A percentile compares a stretch with the other conserved stretches of the same genome.
These are phyloP conservation scores for Hephaestus fuliginosus DNA, from an alignment of 2,797 vertebrate species.

Conservation along the genomic window DNA sequence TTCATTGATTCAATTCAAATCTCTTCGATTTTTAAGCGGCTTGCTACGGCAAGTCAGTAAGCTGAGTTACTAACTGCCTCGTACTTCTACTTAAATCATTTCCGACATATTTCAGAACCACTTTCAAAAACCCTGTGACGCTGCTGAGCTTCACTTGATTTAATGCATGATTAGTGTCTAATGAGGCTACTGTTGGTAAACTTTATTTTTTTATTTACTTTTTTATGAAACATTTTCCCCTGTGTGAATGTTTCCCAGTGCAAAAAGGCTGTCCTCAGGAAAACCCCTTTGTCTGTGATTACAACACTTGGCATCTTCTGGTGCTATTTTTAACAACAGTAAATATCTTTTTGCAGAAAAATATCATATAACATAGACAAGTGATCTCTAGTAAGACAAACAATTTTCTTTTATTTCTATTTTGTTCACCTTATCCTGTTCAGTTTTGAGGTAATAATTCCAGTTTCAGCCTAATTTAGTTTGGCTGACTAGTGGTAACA, in stretches of 20 bases:
- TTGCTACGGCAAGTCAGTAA: background rate
- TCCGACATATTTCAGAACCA: slow-evolving; percentile 5
- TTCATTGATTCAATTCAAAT: background rate
- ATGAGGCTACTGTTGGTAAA: background rate
- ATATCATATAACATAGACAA: background rate
- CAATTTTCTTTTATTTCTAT: background rate
- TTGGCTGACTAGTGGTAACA: slow-evolving; percentile 17
- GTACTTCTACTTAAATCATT: background rate
- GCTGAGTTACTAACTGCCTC: background rate
- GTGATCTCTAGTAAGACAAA: background rate
- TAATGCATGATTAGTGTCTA: background rate
- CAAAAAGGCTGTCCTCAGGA: background rate
- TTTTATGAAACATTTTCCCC: background rate
- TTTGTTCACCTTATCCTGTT: slow-evolving; percentile 5
- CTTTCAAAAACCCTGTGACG: background rate
- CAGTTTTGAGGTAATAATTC: background rate
- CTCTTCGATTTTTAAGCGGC: slow-evolving; percentile 5
- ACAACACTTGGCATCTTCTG: background rate
- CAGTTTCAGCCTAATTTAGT: background rate
- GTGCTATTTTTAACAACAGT: too few relatives aligned
- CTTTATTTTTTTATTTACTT: too few relatives aligned
- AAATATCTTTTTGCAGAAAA: too few relatives aligned
- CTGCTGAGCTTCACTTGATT: background rate
- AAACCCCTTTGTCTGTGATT: background rate
- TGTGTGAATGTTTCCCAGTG: background rate